Base-by-base conservation (phyloP, 2,797 vertebrate species). In the Molossus alvarezi region DNA sequence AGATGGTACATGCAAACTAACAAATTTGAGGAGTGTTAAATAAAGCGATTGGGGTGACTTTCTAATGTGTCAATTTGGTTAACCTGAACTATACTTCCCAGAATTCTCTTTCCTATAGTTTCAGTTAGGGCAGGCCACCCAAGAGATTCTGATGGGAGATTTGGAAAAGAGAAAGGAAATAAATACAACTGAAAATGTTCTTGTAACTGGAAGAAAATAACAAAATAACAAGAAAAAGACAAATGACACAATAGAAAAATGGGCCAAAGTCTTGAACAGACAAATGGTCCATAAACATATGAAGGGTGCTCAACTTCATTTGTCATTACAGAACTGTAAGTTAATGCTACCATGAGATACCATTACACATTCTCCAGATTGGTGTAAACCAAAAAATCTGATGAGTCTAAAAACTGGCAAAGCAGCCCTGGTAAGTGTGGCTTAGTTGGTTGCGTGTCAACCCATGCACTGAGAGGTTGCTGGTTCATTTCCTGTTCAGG, bases 181-280 rank as follows among this genome's bases (percentile, higher is more conserved):
- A 88, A 5, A 55, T n/a, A 20, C 62, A 65, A 64, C 25, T 37
- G 53, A 18, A 64, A 82, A 57, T 7, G 41, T 83, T 84, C 69
- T 92, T 2, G 6, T 33, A 90, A 67, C 29, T 73, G 48, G 62
- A 90, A 75, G 80, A 64, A 58, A 93, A 67, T 27, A 88, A 85
- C 20, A 67, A 87, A 88, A 75, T 25, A 83, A 87, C 14, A 71
- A 92, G 64, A 79, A 20, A 81, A 81, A 53, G 53, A 67, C 58
- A 89, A 65, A 80, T 73, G 53, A 23, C 7, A 48, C 27, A 25
- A 88, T 23, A 73, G 51, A 67, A 79, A 90, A 87, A 88, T 60
- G 41, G 71, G 65, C 21, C 69, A 75, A 67, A 88, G 69, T 9
- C 29, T 77, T 41, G 71, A 82, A 67, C 20, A 80, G 60, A 64